Conservation (phyloP, 2,113 vertebrate species). For the Mus musculus region DNA sequence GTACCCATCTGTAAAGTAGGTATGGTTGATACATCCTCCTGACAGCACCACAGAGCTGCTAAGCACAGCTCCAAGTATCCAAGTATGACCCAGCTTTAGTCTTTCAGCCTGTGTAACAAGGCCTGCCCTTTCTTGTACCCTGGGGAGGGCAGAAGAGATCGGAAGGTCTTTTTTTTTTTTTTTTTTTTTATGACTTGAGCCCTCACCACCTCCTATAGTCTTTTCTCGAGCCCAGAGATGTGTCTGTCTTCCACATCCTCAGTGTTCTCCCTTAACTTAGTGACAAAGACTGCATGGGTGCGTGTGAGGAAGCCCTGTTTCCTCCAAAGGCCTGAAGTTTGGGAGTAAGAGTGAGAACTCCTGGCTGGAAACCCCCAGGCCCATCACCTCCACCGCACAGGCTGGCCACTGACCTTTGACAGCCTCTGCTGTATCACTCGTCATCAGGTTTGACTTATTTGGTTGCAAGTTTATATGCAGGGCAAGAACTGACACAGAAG, state of each 20-base stretch:
- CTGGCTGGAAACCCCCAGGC: not conserved
- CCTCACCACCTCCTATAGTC: not conserved
- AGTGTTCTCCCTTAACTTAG: not conserved
- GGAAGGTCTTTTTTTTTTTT: not conserved
- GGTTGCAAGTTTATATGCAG: not conserved
- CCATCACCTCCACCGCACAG: not conserved
- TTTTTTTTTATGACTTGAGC: not conserved
- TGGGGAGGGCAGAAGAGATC: not conserved
- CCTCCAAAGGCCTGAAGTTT: constrained; percentile 26
- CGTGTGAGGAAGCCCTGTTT: not conserved
- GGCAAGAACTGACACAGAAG: not conserved
- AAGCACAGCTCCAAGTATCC: constrained; percentile 8
- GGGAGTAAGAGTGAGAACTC: not conserved
- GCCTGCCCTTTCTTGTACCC: not conserved
- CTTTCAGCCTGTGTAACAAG: not conserved
- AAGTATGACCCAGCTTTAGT: not conserved
- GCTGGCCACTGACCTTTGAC: not conserved
- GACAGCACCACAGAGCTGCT: not conserved
- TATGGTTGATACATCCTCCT: not conserved
- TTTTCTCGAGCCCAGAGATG: not conserved
- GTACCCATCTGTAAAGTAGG: not conserved
- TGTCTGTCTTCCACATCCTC: not conserved
- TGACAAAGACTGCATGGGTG: not conserved
- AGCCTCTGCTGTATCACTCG: not conserved
- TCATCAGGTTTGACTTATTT: not conserved